phyloP scores from a whole-genome alignment of 2,888 invertebrate species.

The Creontiades dilutus region DNA sequence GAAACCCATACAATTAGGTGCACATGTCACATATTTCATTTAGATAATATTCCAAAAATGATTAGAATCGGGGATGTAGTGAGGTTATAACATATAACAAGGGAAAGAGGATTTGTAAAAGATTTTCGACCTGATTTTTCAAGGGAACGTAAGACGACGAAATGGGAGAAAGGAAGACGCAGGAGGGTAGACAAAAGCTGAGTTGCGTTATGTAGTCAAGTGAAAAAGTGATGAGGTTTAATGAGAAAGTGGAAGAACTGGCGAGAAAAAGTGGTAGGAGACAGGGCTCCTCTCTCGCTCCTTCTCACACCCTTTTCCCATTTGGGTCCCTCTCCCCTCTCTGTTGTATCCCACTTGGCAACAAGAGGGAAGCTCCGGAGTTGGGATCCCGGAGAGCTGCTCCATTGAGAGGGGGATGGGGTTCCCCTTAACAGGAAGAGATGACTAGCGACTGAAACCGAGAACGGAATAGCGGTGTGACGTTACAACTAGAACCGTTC shows the following conservation, averaged over 20 bases:
- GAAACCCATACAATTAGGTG: too few species aligned
- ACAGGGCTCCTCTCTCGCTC: not conserved
- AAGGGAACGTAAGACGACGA: not conserved
- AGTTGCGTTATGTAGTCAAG: conserved; percentile 47
- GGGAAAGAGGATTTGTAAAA: too few species aligned
- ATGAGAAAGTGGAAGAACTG: conserved; percentile 22
- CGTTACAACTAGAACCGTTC: not conserved
- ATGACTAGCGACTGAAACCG: conserved; percentile 28
- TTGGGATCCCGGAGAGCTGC: not conserved
- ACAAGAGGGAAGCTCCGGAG: conserved; percentile 45
- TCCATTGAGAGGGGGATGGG: not conserved
- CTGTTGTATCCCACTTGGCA: conserved; percentile 15
- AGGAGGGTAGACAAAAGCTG: not conserved
- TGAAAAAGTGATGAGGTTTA: conserved; percentile 54
- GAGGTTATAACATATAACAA: not conserved
- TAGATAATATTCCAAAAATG: too few species aligned
- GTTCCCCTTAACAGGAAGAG: conserved; percentile 34
- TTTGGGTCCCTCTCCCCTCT: too few species aligned
- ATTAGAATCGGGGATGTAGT: too few species aligned
- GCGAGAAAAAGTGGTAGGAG: not conserved
- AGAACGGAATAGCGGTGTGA: too few species aligned
- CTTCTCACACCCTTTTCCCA: too few species aligned
- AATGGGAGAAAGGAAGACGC: not conserved
- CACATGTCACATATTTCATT: too few species aligned
- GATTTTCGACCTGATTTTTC: not conserved